Percentiles rank a stretch among this genome's conserved stretches.
Evolutionary conservation across 2,797 vertebrate species (phyloP).

Genomic region (Anisognathus igniventris): DNA sequence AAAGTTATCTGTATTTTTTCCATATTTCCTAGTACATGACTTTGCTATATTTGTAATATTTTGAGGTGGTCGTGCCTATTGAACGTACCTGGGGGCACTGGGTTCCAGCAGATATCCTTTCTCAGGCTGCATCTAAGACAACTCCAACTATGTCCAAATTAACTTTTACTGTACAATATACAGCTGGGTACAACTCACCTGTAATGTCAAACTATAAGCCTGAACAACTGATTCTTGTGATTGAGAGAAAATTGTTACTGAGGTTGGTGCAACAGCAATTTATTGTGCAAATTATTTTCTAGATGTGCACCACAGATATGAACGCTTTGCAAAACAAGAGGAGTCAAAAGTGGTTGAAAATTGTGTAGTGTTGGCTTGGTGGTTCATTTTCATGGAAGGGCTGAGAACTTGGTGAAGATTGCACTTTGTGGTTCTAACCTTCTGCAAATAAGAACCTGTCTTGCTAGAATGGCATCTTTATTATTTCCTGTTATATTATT

Average conservation of each 20-base stretch:
- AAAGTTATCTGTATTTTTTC: not conserved
- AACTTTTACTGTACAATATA: not conserved
- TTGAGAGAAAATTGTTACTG: not conserved
- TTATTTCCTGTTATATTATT: not conserved
- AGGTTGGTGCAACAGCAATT: not conserved
- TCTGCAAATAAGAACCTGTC: not conserved
- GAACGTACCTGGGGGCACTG: not conserved
- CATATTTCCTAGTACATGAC: not conserved
- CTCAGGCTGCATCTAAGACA: not conserved
- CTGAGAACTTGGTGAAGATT: not conserved
- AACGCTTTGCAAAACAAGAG: not conserved
- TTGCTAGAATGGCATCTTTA: not conserved
- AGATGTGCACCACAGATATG: rapidly evolving
- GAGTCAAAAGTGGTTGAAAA: not conserved
- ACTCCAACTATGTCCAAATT: not conserved
- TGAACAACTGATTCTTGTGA: not conserved
- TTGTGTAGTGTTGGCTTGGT: not conserved
- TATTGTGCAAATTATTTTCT: not conserved
- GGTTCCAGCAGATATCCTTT: not conserved
- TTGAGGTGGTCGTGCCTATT: not conserved
- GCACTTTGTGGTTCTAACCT: not conserved
- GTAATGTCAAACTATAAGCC: not conserved
- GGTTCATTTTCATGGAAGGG: not conserved
- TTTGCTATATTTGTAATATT: not conserved
- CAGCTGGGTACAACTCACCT: not conserved